phyloP scores from a whole-genome alignment of 2,888 invertebrate species.

The Ametastegia equiseti region DNA sequence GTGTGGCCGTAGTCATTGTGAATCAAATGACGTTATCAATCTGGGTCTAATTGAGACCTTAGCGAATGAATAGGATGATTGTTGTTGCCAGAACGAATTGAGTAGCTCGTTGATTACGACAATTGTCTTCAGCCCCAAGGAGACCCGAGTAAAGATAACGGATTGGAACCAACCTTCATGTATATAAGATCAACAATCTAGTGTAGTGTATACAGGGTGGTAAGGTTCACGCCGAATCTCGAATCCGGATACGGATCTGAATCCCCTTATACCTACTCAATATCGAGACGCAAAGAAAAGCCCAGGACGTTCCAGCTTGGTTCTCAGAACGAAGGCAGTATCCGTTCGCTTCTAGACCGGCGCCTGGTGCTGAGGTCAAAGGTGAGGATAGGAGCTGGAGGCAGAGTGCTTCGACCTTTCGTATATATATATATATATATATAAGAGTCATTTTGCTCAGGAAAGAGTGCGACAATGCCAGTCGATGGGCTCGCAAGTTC shows the following conservation, averaged over 20 bases:
- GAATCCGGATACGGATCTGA: not conserved
- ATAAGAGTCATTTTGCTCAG: slow-evolving; percentile 37
- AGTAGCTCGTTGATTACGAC: not conserved
- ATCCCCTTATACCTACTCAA: slow-evolving; percentile 22
- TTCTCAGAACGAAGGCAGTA: slow-evolving; percentile 1
- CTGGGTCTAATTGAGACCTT: slow-evolving; percentile 8
- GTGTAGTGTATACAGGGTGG: not conserved
- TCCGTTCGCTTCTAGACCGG: slow-evolving; percentile 19
- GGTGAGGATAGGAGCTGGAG: slow-evolving; percentile 10
- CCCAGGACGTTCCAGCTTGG: not conserved
- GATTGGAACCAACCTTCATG: not conserved
- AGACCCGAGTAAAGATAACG: not conserved
- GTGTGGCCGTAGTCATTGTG: not conserved
- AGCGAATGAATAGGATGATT: slow-evolving; percentile 4
- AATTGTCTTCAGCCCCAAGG: not conserved
- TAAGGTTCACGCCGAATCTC: not conserved
- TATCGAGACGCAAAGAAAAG: slow-evolving; percentile 3
- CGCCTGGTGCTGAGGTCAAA: slow-evolving; percentile 30
- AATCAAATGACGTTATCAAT: slow-evolving; percentile 6
- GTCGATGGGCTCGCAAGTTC: slow-evolving; percentile 33
- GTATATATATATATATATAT: too few relatives aligned
- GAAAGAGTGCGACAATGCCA: slow-evolving; percentile 33
- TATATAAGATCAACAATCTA: slow-evolving; percentile 15
- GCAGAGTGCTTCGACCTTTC: slow-evolving; percentile 33
- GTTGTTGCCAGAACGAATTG: slow-evolving; percentile 12